A percentile compares a stretch with the other conserved stretches of the same genome.
Evolutionary conservation across 2,797 vertebrate genomes (phyloP).

Genomic region (Myripristis jacobus): DNA sequence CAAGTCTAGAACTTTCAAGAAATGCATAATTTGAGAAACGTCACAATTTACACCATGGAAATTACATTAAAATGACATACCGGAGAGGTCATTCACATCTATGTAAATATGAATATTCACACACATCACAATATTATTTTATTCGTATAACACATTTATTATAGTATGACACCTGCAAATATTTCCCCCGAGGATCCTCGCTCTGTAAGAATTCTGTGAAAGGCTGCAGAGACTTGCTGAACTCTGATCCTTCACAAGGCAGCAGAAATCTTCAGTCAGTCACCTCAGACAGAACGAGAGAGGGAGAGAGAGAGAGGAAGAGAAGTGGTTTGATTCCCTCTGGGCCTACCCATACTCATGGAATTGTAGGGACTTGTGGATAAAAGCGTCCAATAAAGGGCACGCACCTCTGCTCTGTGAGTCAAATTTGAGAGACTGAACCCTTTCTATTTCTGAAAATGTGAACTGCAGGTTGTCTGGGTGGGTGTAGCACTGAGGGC

Average conservation of each 20-base stretch:
- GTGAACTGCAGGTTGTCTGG: slow-evolving; percentile 68
- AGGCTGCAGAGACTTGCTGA: slow-evolving; percentile 55
- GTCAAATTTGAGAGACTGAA: slow-evolving; percentile 59
- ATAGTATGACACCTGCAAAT: slow-evolving; percentile 35
- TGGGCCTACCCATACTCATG: slow-evolving; percentile 44
- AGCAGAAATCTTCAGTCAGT: slow-evolving; percentile 57
- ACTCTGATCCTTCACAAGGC: no score
- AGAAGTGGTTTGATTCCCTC: slow-evolving; percentile 57
- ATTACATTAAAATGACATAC: slow-evolving; percentile 10
- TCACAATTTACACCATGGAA: no score
- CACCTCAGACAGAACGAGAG: no score
- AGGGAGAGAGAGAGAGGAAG: slow-evolving; percentile 39
- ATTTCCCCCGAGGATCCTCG: slow-evolving; percentile 43
- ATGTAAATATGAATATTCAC: slow-evolving; percentile 2
- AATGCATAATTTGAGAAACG: no score
- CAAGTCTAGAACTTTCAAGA: neutral
- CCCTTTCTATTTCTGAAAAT: slow-evolving; percentile 74
- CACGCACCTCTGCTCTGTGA: slow-evolving; percentile 53
- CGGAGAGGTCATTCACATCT: neutral
- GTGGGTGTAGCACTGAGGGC: slow-evolving; percentile 72
- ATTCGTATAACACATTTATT: slow-evolving; percentile 20
- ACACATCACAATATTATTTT: slow-evolving; percentile 4
- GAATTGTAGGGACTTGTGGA: slow-evolving; percentile 55
- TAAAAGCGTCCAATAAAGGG: slow-evolving; percentile 66
- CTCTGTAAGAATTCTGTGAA: slow-evolving; percentile 35